phyloP scores from a whole-genome alignment of 2,113 vertebrate genomes.

The Colossoma macropomum region DNA sequence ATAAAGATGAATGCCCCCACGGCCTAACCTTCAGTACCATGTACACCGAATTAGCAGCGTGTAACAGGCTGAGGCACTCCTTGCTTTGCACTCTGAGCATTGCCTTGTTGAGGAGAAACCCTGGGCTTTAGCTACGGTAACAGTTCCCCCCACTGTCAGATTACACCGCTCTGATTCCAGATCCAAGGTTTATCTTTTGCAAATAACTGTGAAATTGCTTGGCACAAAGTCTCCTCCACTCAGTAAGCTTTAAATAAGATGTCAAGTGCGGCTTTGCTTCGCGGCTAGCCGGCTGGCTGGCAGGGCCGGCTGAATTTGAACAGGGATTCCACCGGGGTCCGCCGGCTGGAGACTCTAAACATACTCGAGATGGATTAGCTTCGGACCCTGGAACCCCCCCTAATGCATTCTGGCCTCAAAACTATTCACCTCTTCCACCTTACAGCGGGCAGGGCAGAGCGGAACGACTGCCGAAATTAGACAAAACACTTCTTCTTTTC shows the following conservation, averaged over 20 bases:
- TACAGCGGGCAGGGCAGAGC: background rate
- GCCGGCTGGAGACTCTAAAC: slow-evolving; percentile 58
- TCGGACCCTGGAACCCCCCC: slow-evolving; percentile 31
- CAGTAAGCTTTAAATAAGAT: slow-evolving; percentile 68
- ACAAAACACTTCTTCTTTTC: background rate
- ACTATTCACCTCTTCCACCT: slow-evolving; percentile 12
- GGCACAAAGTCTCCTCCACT: slow-evolving; percentile 60
- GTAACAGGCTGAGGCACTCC: slow-evolving; percentile 1
- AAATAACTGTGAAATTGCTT: slow-evolving; percentile 70
- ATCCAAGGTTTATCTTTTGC: slow-evolving; percentile 67
- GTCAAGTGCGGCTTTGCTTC: slow-evolving; percentile 56
- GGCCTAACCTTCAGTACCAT: background rate
- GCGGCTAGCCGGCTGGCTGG: slow-evolving; percentile 42
- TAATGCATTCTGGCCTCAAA: slow-evolving; percentile 29
- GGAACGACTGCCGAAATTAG: slow-evolving; percentile 1
- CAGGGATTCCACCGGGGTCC: slow-evolving; percentile 55
- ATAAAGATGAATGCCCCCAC: background rate
- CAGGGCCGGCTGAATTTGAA: slow-evolving; percentile 58
- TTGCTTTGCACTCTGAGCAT: slow-evolving; percentile 19
- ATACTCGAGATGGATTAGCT: slow-evolving; percentile 57
- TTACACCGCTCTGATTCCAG: slow-evolving; percentile 60
- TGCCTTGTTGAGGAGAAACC: slow-evolving; percentile 40
- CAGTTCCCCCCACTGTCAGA: slow-evolving; percentile 60
- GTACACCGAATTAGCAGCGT: background rate
- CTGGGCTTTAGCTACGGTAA: slow-evolving; percentile 53